These are phyloP conservation scores for Drosophila prostipennis DNA, from an alignment of 2,888 invertebrate species.

Conservation along the genomic window DNA sequence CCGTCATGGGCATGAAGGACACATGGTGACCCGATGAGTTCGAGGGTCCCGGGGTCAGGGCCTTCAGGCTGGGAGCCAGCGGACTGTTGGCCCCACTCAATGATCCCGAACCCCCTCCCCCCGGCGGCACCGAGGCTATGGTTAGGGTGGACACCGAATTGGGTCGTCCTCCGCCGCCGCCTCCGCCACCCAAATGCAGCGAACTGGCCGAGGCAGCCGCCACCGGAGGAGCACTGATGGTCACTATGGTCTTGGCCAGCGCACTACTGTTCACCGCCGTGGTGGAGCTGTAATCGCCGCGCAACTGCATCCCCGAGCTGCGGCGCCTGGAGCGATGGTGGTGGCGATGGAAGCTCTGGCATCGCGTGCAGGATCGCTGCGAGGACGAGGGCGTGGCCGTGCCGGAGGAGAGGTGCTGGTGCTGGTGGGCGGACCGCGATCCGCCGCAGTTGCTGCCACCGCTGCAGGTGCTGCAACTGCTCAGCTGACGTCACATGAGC, in stretches of 20 bases:
- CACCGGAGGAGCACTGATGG: conserved; percentile 72
- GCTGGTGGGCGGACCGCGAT: conserved; percentile 61
- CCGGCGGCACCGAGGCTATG: conserved; percentile 70
- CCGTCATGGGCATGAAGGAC: conserved; percentile 71
- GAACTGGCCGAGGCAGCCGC: conserved; percentile 62
- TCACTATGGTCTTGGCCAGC: conserved; percentile 73
- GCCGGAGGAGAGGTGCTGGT: conserved; percentile 68
- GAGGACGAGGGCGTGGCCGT: conserved; percentile 70
- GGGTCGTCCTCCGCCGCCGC: conserved; percentile 36
- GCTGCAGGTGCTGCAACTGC: conserved; percentile 84
- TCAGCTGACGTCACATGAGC: conserved; percentile 84
- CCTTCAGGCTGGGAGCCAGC: conserved; percentile 68
- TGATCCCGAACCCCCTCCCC: conserved; percentile 45
- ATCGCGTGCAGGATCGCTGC: conserved; percentile 81
- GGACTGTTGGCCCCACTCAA: conserved; percentile 71
- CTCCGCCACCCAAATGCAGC: conserved; percentile 51
- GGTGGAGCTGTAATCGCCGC: conserved; percentile 68
- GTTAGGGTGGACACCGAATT: conserved; percentile 73
- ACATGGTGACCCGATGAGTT: conserved; percentile 75
- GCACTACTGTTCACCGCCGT: conserved; percentile 65
- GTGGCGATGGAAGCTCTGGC: conserved; percentile 83
- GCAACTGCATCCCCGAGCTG: conserved; percentile 75
- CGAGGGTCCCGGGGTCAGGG: conserved; percentile 75
- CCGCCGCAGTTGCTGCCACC: conserved; percentile 83
- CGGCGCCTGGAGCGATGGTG: conserved; percentile 82